Conservation (phyloP, 2,888 invertebrate genomes). For the Liodrosophila aerea region DNA sequence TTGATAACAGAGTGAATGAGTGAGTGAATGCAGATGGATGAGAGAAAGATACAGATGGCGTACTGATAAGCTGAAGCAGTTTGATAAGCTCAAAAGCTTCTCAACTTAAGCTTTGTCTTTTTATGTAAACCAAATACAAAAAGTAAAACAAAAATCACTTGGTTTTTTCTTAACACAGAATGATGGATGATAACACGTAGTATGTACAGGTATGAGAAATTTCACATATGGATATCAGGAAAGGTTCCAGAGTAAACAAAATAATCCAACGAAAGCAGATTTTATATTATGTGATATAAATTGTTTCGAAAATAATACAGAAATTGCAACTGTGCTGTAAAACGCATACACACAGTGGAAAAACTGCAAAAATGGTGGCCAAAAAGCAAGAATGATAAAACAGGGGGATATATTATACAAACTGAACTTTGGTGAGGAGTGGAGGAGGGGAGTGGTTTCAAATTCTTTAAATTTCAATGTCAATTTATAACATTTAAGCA, state of each 20-base stretch:
- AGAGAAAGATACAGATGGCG: neutral
- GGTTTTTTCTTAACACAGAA: too few relatives aligned
- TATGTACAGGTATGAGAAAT: constrained; percentile 31
- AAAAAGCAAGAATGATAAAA: constrained; percentile 28
- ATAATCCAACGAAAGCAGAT: constrained; percentile 24
- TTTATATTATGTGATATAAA: constrained; percentile 41
- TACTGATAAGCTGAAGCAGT: too few relatives aligned
- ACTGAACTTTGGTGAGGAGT: constrained; percentile 17
- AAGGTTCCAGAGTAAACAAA: constrained; percentile 26
- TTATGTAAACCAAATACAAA: too few relatives aligned
- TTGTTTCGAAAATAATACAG: constrained; percentile 17
- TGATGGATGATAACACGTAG: constrained; percentile 9
- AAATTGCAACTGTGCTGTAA: constrained; percentile 53
- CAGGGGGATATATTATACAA: constrained; percentile 1
- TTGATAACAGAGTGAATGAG: constrained; percentile 17
- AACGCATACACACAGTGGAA: constrained; percentile 37
- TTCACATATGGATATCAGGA: constrained; percentile 13
- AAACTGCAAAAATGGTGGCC: constrained; percentile 30
- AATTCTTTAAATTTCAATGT: constrained; percentile 15
- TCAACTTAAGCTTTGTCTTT: too few relatives aligned
- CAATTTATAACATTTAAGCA: constrained; percentile 6
- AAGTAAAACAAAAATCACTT: too few relatives aligned
- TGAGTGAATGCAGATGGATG: constrained; percentile 11
- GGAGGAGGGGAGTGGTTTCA: constrained; percentile 12
- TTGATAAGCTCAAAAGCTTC: neutral